Evolutionary conservation across 2,888 invertebrate species (phyloP), one percentile per base, ranked within the genome.

Genomic region (Drosophila stalkeri): DNA sequence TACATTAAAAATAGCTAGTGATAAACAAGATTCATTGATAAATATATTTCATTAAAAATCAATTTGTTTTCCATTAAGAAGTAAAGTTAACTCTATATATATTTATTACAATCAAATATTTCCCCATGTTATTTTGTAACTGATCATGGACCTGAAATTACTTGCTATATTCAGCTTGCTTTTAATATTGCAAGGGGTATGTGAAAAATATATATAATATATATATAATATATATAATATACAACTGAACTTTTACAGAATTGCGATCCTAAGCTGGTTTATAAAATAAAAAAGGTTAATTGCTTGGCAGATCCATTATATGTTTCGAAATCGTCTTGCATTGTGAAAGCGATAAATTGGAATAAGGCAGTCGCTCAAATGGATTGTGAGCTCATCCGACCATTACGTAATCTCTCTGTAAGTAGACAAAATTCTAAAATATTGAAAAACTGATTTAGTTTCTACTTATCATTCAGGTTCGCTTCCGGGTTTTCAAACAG

Each of bases 201-300:
- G 3, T 7, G 2, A 8, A 23, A 52, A 5, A 3, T 3, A 4
- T 5, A 12, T 11, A 11, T n/a, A 18, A 12, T 16, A 27, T 2
- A 0, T 16, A 12, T 16, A 37, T 2, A 5, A 37, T 6, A 12
- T 12, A 35, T 12, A 11, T 12, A 14, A 37, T 6, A 14, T 6
- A 16, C 3, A 20, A 8, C 2, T 35, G 0, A 52, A 14, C 14
- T 31, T 1, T 41, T n/a, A 6, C 51, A 61, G 51, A 12, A 7
- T 16, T 44, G 20, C 23, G 62, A 71, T 0, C 8, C 46, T 3
- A 35, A 23, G 9, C 9, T 44, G 4, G 14, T 64, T 3, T 74
- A 59, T 16, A 77, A 68, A 52, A 14, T 49, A 0, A 68, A 37
- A 6, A 77, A 75, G n/a, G 43, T 75, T 8, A 74, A 77, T 18